phyloP scores from a whole-genome alignment of 2,797 vertebrate species.

The Chelonia mydas region DNA sequence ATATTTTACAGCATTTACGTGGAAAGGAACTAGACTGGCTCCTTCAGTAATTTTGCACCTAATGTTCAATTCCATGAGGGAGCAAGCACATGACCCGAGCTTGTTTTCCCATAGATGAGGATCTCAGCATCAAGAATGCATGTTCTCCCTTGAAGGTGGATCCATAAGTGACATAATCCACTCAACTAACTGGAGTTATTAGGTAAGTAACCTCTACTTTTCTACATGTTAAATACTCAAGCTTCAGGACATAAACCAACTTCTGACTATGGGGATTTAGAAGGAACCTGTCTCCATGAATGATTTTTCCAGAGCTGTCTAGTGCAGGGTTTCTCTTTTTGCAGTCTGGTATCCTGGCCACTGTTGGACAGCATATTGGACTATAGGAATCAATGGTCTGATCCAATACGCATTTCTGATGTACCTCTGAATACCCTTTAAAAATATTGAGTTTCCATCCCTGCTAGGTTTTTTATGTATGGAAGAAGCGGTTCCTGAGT shows the following conservation, averaged over 20 bases:
- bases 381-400: rapidly evolving
- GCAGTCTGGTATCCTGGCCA: neutral
- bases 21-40: no score
- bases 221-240: neutral
- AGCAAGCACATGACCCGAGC: no score
- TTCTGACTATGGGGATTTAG: neutral
- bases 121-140: no score
- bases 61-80: no score
- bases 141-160: no score
- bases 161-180: no score
- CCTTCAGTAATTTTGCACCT: no score
- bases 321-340: neutral
- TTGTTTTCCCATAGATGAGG: no score
- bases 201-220: neutral
- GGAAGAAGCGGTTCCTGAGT: neutral
- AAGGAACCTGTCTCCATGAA: neutral
- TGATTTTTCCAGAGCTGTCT: neutral
- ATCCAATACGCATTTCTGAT: neutral
- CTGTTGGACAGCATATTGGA: neutral
- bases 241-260: neutral
- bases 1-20: no score
- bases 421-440: neutral
- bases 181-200: neutral
- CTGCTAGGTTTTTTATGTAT: neutral
- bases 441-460: rapidly evolving